phyloP scores from a whole-genome alignment of 2,797 vertebrate genomes.

The Halcyon leucocephala region DNA sequence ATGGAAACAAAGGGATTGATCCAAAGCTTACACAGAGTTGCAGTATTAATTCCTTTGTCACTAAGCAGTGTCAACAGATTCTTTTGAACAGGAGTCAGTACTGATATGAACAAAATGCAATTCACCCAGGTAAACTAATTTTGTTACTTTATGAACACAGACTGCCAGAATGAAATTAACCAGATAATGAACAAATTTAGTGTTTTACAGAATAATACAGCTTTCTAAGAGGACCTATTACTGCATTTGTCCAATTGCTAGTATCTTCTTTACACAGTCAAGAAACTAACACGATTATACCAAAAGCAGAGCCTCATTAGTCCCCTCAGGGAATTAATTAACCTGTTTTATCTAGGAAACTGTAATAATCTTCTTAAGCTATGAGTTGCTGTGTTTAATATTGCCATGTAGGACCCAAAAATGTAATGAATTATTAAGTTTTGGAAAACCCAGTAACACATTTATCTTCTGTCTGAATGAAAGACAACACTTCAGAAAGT shows the following conservation, averaged over 20 bases:
- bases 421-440: not conserved
- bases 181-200: not conserved
- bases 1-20: not conserved
- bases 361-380: not conserved
- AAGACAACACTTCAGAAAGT: not conserved
- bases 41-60: not conserved
- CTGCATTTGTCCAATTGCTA: not conserved
- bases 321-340: conserved; percentile 21
- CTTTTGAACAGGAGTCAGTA: not conserved
- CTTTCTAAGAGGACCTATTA: not conserved
- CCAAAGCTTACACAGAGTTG: not conserved
- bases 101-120: not conserved
- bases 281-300: conserved; percentile 14
- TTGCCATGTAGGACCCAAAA: not conserved
- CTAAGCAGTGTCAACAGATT: not conserved
- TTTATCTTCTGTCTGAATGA: not conserved
- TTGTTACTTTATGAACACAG: not conserved
- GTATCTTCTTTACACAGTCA: not conserved
- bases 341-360: not conserved
- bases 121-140: not conserved
- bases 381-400: not conserved
- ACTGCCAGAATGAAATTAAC: not conserved
- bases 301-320: not conserved
- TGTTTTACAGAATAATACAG: conserved; percentile 1
- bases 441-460: not conserved